phyloP scores from a whole-genome alignment of 2,797 vertebrate genomes.

The Gadopsis marmoratus region DNA sequence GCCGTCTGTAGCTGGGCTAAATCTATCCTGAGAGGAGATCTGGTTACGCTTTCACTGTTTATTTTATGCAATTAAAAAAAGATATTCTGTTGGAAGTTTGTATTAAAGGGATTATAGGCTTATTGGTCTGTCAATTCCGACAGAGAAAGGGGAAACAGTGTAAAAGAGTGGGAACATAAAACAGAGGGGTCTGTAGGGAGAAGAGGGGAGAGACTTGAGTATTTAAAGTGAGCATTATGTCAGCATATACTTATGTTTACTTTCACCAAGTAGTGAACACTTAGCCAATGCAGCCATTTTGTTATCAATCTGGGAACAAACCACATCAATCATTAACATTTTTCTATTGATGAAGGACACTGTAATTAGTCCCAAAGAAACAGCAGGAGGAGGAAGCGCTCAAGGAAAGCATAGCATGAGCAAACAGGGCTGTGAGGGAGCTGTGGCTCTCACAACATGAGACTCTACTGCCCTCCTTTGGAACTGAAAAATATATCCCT shows the following conservation, averaged over 20 bases:
- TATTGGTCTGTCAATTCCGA: slow-evolving; percentile 65
- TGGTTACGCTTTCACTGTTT: slow-evolving; percentile 68
- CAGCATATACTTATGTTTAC: slow-evolving; percentile 62
- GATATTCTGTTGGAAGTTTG: slow-evolving; percentile 74
- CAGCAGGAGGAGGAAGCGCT: slow-evolving; percentile 40
- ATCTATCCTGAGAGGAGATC: slow-evolving; percentile 71
- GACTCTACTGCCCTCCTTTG: slow-evolving; percentile 82
- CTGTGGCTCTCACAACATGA: slow-evolving; percentile 21
- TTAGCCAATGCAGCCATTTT: slow-evolving; percentile 64
- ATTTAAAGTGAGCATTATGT: slow-evolving; percentile 41
- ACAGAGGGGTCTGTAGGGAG: slow-evolving; percentile 18
- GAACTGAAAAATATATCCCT: background rate
- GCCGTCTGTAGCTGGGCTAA: slow-evolving; percentile 64
- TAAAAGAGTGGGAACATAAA: slow-evolving; percentile 47
- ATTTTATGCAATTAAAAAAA: slow-evolving; percentile 77
- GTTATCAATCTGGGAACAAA: slow-evolving; percentile 75
- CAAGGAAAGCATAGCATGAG: slow-evolving; percentile 36
- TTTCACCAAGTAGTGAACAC: slow-evolving; percentile 65
- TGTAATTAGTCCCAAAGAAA: slow-evolving; percentile 87
- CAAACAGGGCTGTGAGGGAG: slow-evolving; percentile 24
- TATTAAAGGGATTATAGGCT: slow-evolving; percentile 77
- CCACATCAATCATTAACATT: slow-evolving; percentile 82
- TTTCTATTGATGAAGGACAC: slow-evolving; percentile 80
- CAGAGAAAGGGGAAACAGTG: slow-evolving; percentile 42
- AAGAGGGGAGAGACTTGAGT: slow-evolving; percentile 23